Evolutionary conservation across 2,888 invertebrate species (phyloP).

Genomic region (Liodrosophila aerea): DNA sequence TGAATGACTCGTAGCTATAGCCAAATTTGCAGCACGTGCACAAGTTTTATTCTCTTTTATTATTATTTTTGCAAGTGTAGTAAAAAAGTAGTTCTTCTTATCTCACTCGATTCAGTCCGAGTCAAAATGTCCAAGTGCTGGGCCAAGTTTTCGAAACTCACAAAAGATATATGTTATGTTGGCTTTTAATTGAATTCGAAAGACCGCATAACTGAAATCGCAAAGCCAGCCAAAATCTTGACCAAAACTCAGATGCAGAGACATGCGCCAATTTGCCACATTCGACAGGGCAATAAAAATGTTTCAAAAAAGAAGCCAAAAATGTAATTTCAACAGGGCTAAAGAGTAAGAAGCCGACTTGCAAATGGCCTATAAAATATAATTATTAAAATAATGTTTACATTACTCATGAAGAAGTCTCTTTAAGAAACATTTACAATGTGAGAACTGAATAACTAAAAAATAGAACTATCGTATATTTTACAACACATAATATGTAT

Average conservation of each 20-base stretch:
- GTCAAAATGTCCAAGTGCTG: conserved; percentile 10
- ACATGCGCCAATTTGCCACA: conserved; percentile 37
- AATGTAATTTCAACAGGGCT: conserved; percentile 53
- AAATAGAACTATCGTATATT: too few species aligned
- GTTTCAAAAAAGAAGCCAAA: conserved; percentile 57
- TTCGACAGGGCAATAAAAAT: conserved; percentile 77
- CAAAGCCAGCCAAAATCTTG: conserved; percentile 72
- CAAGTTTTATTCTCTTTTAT: conserved; percentile 31
- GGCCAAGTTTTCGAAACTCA: conserved; percentile 31
- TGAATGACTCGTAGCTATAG: conserved; percentile 68
- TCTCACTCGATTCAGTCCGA: conserved; percentile 26
- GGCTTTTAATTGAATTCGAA: conserved; percentile 74
- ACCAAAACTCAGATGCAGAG: conserved; percentile 38
- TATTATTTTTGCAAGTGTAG: neutral
- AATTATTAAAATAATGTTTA: too few species aligned
- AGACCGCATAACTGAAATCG: conserved; percentile 74
- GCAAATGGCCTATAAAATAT: conserved; percentile 20
- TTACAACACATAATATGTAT: too few species aligned
- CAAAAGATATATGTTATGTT: conserved; percentile 66
- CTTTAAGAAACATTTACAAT: too few species aligned
- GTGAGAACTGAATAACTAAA: too few species aligned
- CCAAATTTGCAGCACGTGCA: conserved; percentile 73
- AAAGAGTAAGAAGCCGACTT: neutral
- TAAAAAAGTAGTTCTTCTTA: conserved; percentile 22
- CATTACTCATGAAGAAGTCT: too few species aligned